Evolutionary conservation across 2,113 vertebrate species (phyloP).

Genomic region (Hyla sarda): DNA sequence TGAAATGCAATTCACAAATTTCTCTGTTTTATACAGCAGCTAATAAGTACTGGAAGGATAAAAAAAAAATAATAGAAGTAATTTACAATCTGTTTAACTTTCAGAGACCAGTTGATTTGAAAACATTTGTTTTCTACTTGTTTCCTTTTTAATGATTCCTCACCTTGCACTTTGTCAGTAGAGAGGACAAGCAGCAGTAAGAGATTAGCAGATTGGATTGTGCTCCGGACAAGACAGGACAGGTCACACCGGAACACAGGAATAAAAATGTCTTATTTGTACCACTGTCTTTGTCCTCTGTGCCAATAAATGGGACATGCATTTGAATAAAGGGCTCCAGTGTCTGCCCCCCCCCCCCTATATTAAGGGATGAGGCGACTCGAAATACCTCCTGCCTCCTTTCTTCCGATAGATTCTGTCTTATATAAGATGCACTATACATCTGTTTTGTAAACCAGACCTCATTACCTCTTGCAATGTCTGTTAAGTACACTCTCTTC

Average conservation of each 20-base stretch:
- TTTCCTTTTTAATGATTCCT: neutral
- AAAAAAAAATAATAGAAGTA: no score
- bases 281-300: neutral
- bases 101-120: no score
- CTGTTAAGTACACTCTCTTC: slow-evolving; percentile 65
- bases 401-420: slow-evolving; percentile 62
- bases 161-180: neutral
- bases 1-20: no score
- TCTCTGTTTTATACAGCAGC: no score
- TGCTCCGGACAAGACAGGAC: neutral
- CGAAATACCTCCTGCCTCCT: no score
- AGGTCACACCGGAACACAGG: neutral
- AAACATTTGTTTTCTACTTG: no score
- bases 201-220: neutral
- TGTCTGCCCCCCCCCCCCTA: no score
- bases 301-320: neutral
- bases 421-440: slow-evolving; percentile 61
- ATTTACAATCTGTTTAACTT: no score
- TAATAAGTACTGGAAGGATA: no score
- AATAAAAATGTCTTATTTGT: neutral
- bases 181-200: neutral
- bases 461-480: slow-evolving; percentile 64
- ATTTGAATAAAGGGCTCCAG: neutral
- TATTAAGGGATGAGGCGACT: neutral
- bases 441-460: slow-evolving; percentile 64